Percentiles rank a stretch among this genome's conserved stretches.
These are phyloP conservation scores for Leptobrachium leishanense DNA, from an alignment of 2,113 vertebrate species.

Conservation along the genomic window DNA sequence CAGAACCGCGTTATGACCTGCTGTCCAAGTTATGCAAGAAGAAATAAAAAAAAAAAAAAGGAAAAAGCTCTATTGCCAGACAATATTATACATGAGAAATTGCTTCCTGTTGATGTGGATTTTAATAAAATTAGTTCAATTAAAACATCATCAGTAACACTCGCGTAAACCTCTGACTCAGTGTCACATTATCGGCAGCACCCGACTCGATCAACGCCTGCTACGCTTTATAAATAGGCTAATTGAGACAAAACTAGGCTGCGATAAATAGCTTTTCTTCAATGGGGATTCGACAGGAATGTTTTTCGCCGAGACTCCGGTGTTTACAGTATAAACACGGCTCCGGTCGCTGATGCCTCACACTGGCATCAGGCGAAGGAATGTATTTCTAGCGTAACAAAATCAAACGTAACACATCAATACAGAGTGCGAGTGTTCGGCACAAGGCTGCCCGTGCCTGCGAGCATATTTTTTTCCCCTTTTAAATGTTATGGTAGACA, in stretches of 20 bases:
- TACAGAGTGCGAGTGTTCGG: too few species aligned
- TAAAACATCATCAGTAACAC: not conserved
- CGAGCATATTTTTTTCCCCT: too few species aligned
- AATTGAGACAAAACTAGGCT: not conserved
- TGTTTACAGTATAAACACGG: not conserved
- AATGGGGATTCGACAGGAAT: not conserved
- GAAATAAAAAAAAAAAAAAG: not conserved
- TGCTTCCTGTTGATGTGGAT: not conserved
- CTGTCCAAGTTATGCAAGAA: not conserved
- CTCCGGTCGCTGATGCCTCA: not conserved
- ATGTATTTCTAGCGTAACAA: too few species aligned
- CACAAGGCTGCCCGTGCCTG: too few species aligned
- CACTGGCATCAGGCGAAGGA: too few species aligned
- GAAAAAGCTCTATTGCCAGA: not conserved
- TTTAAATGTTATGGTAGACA: too few species aligned
- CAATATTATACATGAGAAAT: not conserved
- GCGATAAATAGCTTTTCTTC: not conserved
- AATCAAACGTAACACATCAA: too few species aligned
- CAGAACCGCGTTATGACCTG: too few species aligned
- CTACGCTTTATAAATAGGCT: not conserved
- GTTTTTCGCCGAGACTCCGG: not conserved
- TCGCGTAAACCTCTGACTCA: not conserved
- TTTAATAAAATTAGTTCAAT: conserved; percentile 1
- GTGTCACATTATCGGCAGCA: not conserved
- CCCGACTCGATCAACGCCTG: not conserved